Conservation (phyloP, 2,797 vertebrate genomes). For the Chiloscyllium punctatum region DNA sequence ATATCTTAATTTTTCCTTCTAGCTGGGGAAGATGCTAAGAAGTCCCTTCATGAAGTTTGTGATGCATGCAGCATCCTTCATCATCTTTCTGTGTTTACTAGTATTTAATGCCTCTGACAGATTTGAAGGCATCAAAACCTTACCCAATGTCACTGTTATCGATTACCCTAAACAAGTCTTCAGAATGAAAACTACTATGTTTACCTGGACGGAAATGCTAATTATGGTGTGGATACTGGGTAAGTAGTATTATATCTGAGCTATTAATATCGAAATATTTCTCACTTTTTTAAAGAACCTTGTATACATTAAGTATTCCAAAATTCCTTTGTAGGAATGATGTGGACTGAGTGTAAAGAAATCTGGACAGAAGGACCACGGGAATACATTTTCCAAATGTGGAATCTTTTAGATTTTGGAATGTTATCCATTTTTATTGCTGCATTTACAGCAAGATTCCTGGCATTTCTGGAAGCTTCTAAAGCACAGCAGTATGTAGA, state of each 20-base stretch:
- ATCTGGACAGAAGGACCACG: conserved; percentile 77
- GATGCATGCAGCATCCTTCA: conserved; percentile 79
- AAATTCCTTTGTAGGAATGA: conserved; percentile 65
- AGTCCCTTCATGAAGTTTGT: conserved; percentile 88
- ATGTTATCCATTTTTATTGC: conserved; percentile 85
- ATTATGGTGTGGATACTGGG: conserved; percentile 86
- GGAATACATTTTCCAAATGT: conserved; percentile 75
- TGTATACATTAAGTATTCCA: background rate
- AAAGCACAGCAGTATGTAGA: conserved; percentile 82
- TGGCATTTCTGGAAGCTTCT: conserved; percentile 73
- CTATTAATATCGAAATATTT: background rate
- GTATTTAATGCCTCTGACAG: conserved; percentile 81
- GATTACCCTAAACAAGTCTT: conserved; percentile 80
- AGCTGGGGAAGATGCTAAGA: conserved; percentile 75
- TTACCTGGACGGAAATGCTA: conserved; percentile 79
- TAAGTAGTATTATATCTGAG: conserved; percentile 50
- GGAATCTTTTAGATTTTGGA: conserved; percentile 79
- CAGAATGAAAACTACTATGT: conserved; percentile 76
- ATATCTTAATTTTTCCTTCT: conserved; percentile 43
- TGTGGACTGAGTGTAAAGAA: conserved; percentile 86
- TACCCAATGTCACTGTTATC: conserved; percentile 73
- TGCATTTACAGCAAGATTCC: conserved; percentile 72
- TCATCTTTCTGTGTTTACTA: conserved; percentile 79
- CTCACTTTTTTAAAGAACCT: background rate
- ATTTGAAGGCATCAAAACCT: conserved; percentile 71